These are phyloP conservation scores for Ferdinandea cuprea DNA, from an alignment of 2,888 invertebrate genomes.

Conservation along the genomic window DNA sequence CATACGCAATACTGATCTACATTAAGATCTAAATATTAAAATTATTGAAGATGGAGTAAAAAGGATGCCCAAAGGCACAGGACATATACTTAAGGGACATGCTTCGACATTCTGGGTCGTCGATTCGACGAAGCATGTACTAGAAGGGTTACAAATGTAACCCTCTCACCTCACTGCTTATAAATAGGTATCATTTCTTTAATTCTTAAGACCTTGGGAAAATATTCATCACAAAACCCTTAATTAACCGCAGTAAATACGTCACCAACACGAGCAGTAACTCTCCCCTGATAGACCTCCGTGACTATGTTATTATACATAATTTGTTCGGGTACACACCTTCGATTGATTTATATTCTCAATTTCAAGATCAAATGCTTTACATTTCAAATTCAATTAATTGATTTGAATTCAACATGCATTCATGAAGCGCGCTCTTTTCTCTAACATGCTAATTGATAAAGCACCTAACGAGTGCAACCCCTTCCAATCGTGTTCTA, in stretches of 20 bases:
- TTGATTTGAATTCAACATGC: constrained; percentile 17
- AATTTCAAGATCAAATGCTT: constrained; percentile 34
- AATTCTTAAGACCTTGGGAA: no score
- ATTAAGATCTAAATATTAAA: no score
- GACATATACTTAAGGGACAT: no score
- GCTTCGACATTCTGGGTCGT: no score
- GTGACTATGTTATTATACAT: constrained; percentile 4
- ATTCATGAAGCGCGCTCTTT: constrained; percentile 5
- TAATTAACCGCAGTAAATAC: background rate
- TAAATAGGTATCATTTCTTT: no score
- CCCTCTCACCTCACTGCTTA: no score
- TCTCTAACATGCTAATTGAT: constrained; percentile 21
- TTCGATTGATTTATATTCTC: constrained; percentile 31
- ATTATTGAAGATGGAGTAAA: no score
- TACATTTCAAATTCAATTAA: background rate
- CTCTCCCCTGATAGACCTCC: background rate
- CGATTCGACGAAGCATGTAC: no score
- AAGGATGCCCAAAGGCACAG: no score
- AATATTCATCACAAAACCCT: background rate
- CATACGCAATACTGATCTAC: no score
- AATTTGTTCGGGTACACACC: constrained; percentile 23
- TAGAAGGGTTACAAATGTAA: no score
- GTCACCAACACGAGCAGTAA: background rate
- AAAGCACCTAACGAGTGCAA: constrained; percentile 5
- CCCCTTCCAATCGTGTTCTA: constrained; percentile 12